Evolutionary conservation across 2,797 vertebrate species (phyloP), one percentile per base, ranked within the genome.

Genomic region (Poecilia picta): DNA sequence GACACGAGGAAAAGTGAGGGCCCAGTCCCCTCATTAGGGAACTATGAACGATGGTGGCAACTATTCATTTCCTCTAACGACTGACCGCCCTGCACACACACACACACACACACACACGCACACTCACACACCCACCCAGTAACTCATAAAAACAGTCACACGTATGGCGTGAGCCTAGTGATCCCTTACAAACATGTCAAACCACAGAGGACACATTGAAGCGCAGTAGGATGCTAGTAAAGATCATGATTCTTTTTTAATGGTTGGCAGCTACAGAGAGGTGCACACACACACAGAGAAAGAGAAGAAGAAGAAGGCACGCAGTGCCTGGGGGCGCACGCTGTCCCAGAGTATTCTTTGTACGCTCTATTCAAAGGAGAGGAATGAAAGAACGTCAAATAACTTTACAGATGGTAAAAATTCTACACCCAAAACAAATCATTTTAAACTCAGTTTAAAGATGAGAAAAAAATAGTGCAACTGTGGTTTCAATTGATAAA

Each of bases 21-120:
- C 88, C 87, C 80, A 1, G 85, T 86, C 39, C 74, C 89, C 93
- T 93, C 93, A 92, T 95, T 94, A 94, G 90, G 83, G 91, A 83
- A 84, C 89, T 41, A 75, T 91, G 89, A 94, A 86, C 78, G 78
- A 91, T 88, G 81, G 85, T 74, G 85, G 87, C 82, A 75, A 77
- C 87, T 72, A 85, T 91, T 93, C 88, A 92, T 94, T 94, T 91
- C 82, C 89, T 85, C 72, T 92, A 91, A 93, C 84, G 78, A 91
- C 89, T 75, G 75, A 53, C 79, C 11, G 75, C 64, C 81, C 8
- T n/a, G 75, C 49, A 71, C 39, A 51, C 7, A 7, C 2, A 23
- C 46, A 47, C 79, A 75, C 47, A 70, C 36, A 20, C 41, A 8
- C 41, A 45, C 43, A 47, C 83, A 71, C 84, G 75, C 75, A 76